Evolutionary conservation across 2,888 invertebrate species (phyloP).

Genomic region (Hofmannophila pseudospretella): DNA sequence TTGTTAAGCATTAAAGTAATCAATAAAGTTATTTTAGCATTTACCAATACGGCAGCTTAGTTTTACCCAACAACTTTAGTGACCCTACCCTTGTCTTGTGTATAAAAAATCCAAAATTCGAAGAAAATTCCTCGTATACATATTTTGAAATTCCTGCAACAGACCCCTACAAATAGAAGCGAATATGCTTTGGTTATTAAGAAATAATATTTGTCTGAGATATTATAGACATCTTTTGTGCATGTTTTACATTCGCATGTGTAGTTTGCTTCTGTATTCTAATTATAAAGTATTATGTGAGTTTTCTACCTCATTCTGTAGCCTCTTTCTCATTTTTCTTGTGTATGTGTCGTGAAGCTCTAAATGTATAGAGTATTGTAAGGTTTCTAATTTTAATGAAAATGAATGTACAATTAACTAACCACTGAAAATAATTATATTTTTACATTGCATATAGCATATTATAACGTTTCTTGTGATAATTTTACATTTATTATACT

Average conservation of each 20-base stretch:
- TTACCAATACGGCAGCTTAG: constrained; percentile 77
- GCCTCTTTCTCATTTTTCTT: not conserved
- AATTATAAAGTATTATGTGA: too few relatives aligned
- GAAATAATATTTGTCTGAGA: not conserved
- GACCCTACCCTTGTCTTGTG: constrained; percentile 39
- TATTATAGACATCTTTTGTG: constrained; percentile 6
- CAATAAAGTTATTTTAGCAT: constrained; percentile 61
- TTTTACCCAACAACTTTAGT: constrained; percentile 40
- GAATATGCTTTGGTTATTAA: constrained; percentile 6
- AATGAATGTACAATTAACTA: too few relatives aligned
- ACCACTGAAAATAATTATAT: too few relatives aligned
- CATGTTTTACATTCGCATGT: constrained; percentile 16
- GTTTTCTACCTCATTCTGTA: not conserved
- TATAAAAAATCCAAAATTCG: constrained; percentile 16
- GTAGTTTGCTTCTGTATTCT: constrained; percentile 10
- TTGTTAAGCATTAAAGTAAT: constrained; percentile 50
- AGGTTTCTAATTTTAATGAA: not conserved
- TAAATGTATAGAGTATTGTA: too few relatives aligned
- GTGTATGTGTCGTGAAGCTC: not conserved
- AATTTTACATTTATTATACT: too few relatives aligned
- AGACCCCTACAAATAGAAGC: not conserved
- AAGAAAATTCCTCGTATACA: constrained; percentile 12
- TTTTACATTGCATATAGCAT: too few relatives aligned
- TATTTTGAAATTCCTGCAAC: constrained; percentile 9
- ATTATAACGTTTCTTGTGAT: too few relatives aligned